Evolutionary conservation across 2,113 vertebrate genomes (phyloP), one percentile per base, ranked within the genome.

Genomic region (Ochotona curzoniae): DNA sequence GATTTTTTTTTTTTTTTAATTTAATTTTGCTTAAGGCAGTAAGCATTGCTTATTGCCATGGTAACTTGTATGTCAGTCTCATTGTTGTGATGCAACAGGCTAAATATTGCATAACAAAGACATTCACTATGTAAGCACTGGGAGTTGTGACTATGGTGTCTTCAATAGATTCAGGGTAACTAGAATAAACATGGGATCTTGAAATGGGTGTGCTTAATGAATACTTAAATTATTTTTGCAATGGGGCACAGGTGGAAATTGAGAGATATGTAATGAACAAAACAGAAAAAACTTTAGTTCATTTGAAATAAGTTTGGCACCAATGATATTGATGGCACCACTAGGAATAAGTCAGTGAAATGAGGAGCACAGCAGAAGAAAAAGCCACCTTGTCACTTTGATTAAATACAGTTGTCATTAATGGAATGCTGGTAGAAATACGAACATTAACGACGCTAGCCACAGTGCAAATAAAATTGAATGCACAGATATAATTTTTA

Each of bases 361-460:
- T 82, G 4, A 61, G 15, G 32, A 69, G 87, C 9, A 49, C 3
- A 4, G 5, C 26, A 81, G n/a, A 66, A 38, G 30, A 38, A 54
- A 35, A 87, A 60, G 14, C 8, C 28, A 14, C 17, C 10, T 47
- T 87, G 7, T 85, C n/a, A 57, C 69, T 74, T 2, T 60, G 18
- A 93, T 82, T 44, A 60, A 5, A 79, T 81, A 71, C 14, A 60
- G 20, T 70, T 49, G 20, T 49, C 11, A 78, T 86, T 86, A 85
- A 86, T 32, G 76, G 32, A 81, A 12, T 76, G 9, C 30, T 87
- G 67, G 26, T 71, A 87, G 44, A 88, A 87, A 94, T 60, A 54
- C 0, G 1, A 70, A 74, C 76, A 7, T 60, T 76, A 79, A 70
- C 86, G 47, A 25, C 54, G 4, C 18, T 44, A 44, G 38, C 38